These are phyloP conservation scores for Alviniconcha marisindica DNA, from an alignment of 1,140 invertebrate species.

Conservation along the genomic window DNA sequence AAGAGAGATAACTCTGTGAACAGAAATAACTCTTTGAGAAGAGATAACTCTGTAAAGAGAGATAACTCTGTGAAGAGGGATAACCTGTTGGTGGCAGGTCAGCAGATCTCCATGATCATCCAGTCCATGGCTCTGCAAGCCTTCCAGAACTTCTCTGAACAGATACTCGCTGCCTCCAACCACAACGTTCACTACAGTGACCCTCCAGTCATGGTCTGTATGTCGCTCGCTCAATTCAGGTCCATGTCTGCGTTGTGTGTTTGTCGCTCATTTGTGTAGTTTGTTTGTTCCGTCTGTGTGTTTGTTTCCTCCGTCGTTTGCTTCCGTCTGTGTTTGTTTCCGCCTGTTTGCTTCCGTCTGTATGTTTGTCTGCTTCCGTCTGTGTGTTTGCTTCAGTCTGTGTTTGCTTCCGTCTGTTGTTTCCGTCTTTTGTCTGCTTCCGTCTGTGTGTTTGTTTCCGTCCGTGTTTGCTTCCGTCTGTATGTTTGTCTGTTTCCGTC, in stretches of 20 bases:
- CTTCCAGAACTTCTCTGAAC: constrained; percentile 81
- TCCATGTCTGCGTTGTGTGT: too few species aligned
- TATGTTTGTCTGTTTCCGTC: background rate
- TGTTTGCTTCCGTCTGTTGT: background rate
- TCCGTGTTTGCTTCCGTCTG: background rate
- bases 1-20: too few species aligned
- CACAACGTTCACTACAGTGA: constrained; percentile 53
- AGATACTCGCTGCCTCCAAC: constrained; percentile 42
- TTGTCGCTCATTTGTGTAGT: too few species aligned
- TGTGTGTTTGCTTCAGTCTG: background rate
- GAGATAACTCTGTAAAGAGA: too few species aligned
- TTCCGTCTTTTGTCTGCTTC: background rate
- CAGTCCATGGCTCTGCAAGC: constrained; percentile 87
- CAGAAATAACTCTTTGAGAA: too few species aligned
- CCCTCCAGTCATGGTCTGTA: constrained; percentile 55
- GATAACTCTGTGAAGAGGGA: too few species aligned
- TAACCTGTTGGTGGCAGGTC: constrained; percentile 82
- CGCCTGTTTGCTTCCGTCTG: background rate
- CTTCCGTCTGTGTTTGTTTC: too few species aligned
- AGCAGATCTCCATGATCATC: constrained; percentile 91
- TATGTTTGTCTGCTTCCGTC: background rate
- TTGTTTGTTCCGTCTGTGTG: constrained; percentile 2
- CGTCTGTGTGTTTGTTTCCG: background rate
- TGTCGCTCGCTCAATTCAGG: background rate
- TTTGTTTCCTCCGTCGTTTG: background rate